Evolutionary conservation across 2,888 invertebrate species (phyloP), one percentile per base, ranked within the genome.

Genomic region (Plebejus argus): DNA sequence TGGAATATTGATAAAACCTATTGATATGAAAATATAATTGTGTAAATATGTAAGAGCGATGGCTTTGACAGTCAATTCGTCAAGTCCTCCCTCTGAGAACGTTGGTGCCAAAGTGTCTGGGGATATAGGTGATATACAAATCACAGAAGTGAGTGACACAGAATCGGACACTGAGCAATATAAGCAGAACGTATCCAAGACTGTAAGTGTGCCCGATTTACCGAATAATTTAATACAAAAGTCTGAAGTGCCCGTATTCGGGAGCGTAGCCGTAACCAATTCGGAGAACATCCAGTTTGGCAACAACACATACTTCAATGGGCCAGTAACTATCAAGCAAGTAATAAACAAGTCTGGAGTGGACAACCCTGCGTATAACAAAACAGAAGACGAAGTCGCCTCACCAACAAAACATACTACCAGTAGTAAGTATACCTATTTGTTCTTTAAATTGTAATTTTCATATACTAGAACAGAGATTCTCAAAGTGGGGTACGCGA

Each of bases 311-410:
- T 96, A 96, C 84, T 97, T 97, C 84, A 96, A 97, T 85, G 97
- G 97, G 7, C 97, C 97, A 72, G 97, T 97, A 20, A 96, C 96
- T 53, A 97, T 97, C 82, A 97, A 96, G 85, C 97, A 97, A 86
- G 94, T 97, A 81, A 93, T 97, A 23, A 87, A 86, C 78, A 86
- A 86, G 80, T 78, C 84, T 58, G 93, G 91, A 7, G 80, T 90
- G 58, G 92, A 91, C 12, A 93, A 94, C 83, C 81, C 82, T 39
- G 87, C 89, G 0, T 93, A 89, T 39, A 81, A 82, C 1, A 79
- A 79, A 66, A 82, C 85, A 10, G 87, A 88, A 80, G 82, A 84
- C 77, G 86, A 81, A 61, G 78, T 77, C 10, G 71, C 61, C 20
- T 35, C 28, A 49, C 6, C 35, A 70, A 15, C 49, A 71, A 78